phyloP scores from a whole-genome alignment of 2,797 vertebrate genomes.

The Amazonetta brasiliensis region DNA sequence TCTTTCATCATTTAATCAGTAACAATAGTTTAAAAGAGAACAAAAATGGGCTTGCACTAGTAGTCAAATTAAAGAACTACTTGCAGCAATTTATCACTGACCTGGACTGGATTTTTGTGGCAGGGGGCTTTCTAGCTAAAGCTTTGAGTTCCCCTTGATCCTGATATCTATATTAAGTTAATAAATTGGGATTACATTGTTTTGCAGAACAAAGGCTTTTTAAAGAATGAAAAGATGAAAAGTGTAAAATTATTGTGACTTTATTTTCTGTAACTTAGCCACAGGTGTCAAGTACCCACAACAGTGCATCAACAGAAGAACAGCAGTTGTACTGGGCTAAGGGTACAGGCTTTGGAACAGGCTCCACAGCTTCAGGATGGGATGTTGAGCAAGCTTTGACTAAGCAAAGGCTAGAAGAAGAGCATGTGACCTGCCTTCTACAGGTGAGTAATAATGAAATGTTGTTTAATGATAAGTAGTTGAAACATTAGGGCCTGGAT shows the following conservation, averaged over 20 bases:
- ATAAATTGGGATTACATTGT: neutral
- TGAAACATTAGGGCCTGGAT: neutral
- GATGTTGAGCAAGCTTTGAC: conserved; percentile 98
- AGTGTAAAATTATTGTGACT: neutral
- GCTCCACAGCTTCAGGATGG: conserved; percentile 99
- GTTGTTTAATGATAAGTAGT: neutral
- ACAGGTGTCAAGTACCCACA: conserved; percentile 92
- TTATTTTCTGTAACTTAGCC: conserved; percentile 78
- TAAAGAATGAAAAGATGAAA: neutral
- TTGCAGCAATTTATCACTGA: neutral
- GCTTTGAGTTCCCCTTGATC: neutral
- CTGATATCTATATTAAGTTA: neutral
- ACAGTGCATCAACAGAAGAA: conserved; percentile 90
- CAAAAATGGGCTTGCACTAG: neutral
- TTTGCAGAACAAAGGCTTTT: neutral
- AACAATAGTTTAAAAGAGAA: neutral
- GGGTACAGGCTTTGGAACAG: conserved; percentile 98
- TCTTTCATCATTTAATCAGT: neutral
- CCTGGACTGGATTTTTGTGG: neutral
- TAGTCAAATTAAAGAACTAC: neutral
- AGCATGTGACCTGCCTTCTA: conserved; percentile 97
- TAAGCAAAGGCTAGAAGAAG: conserved; percentile 96
- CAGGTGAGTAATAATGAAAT: conserved; percentile 81
- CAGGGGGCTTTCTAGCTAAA: neutral
- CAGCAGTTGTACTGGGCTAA: conserved; percentile 99